Evolutionary conservation across 2,113 vertebrate genomes (phyloP).

Genomic region (Nothocercus julius): DNA sequence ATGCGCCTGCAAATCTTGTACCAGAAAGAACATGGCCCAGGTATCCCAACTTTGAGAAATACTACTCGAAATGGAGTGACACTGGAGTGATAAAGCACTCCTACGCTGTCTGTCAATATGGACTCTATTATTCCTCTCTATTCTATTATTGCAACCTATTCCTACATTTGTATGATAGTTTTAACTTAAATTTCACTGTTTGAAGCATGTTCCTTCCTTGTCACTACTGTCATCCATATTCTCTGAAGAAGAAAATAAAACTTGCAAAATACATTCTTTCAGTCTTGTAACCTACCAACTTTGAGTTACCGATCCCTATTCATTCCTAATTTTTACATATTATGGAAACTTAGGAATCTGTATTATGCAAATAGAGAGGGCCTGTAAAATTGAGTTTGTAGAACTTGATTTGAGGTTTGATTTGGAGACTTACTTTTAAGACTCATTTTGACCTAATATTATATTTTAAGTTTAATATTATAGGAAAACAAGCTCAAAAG

Average conservation of each 20-base stretch:
- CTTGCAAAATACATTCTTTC: neutral
- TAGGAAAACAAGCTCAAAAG: neutral
- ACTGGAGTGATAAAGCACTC: neutral
- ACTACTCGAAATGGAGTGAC: neutral
- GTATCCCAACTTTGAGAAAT: neutral
- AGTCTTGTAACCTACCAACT: neutral
- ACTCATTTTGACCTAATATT: fast-evolving
- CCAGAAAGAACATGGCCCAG: neutral
- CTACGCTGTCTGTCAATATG: neutral
- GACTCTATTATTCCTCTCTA: neutral
- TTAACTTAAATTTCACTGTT: neutral
- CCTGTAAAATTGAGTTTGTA: neutral
- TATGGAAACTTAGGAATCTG: neutral
- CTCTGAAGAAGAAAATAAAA: slow-evolving; percentile 17
- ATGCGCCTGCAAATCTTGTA: neutral
- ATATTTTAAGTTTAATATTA: neutral
- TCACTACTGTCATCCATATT: neutral
- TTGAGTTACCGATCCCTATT: neutral
- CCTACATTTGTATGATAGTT: neutral
- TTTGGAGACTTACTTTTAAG: neutral
- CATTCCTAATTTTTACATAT: neutral
- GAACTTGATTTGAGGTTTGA: neutral
- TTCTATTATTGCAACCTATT: neutral
- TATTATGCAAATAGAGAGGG: neutral
- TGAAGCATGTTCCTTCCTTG: neutral